phyloP scores from a whole-genome alignment of 2,797 vertebrate species.

The Anguilla marmorata region DNA sequence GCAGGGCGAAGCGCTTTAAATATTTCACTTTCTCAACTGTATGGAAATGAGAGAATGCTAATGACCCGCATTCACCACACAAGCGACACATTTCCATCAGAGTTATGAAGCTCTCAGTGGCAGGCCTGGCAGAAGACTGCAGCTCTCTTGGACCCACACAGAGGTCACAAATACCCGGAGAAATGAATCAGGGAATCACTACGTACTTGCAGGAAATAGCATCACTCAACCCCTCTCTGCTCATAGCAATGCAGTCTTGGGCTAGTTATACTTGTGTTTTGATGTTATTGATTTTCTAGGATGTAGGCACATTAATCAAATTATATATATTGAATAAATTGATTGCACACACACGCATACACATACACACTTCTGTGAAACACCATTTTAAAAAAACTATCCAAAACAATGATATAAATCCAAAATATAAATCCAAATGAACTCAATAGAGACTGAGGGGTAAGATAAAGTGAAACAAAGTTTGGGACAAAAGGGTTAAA shows the following conservation, averaged over 20 bases:
- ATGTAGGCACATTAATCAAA: not conserved
- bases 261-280: not conserved
- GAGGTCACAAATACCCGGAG: not conserved
- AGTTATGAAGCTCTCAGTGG: not conserved
- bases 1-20: not conserved
- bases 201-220: not conserved
- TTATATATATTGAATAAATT: not conserved
- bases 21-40: not conserved
- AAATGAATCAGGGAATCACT: not conserved
- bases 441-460: not conserved
- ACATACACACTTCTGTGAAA: not conserved
- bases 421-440: not conserved
- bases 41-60: slow-evolving; percentile 4
- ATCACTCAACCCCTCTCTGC: not conserved
- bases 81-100: not conserved
- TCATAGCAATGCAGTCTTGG: not conserved
- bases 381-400: not conserved
- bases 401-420: not conserved
- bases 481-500: not conserved
- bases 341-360: not conserved
- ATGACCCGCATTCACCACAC: not conserved
- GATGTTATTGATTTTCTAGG: not conserved
- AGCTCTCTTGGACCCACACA: not conserved
- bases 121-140: not conserved
- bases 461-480: not conserved